Evolutionary conservation across 2,888 invertebrate species (phyloP), one percentile per base, ranked within the genome.

Genomic region (Meiosimyza platycephala): DNA sequence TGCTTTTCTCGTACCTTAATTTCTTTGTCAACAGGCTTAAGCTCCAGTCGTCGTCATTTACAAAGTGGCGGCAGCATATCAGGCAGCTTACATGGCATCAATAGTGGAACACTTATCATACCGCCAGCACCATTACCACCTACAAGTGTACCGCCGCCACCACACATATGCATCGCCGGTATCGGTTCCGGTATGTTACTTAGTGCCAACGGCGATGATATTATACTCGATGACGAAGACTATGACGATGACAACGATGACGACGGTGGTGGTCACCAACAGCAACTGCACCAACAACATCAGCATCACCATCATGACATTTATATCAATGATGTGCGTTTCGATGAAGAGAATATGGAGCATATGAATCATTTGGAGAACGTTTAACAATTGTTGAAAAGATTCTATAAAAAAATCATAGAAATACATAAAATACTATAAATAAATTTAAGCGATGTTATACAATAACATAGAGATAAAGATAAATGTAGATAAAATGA

Each of bases 111-210:
- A 33, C 76, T 88, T 72, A 83, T 86, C 74, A 87, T 88, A 77
- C 87, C 87, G 66, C 88, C 87, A 12, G 88, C 88, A 13, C 87
- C 88, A n/a, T 76, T 86, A 75, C 88, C 87, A 70, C 87, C 87
- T 28, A 86, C 86, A 50, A 86, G 85, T 74, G 85, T 88, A 71
- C 87, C 88, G 72, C 87, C 87, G 72, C 88, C 87, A 16, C 88
- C 88, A 12, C 87, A 88, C 73, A 86, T 88, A 63, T 87, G 88
- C 72, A 85, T 86, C 71, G 85, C 85, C 67, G 85, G 85, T n/a
- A 78, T 82, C 62, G 79, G 78, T 71, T 80, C 80, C 40, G 84
- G 83, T 51, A 81, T 85, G 67, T 81, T 86, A 76, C 82, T 84
- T 63, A 82, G 83, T 48, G 71, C 57, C 65, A 48, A 33, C 73